phyloP scores from a whole-genome alignment of 1,140 invertebrate genomes.

The Probaryconus sp. region DNA sequence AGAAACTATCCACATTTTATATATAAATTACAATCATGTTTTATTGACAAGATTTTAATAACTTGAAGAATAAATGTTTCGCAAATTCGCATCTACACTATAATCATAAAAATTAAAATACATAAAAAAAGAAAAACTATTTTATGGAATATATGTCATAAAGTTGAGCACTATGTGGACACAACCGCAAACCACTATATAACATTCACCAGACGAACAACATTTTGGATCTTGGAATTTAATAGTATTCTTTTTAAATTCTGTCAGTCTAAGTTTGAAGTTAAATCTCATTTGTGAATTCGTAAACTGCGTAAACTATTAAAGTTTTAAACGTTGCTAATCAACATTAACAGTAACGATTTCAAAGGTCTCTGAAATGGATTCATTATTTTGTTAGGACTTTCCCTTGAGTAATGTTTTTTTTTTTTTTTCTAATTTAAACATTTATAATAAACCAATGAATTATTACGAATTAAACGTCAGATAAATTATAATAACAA shows the following conservation, averaged over 20 bases:
- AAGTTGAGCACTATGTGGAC: constrained; percentile 57
- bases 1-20: constrained; percentile 59
- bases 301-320: too few relatives aligned
- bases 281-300: constrained; percentile 13
- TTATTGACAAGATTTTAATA: constrained; percentile 26
- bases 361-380: too few relatives aligned
- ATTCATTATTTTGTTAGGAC: too few relatives aligned
- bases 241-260: neutral
- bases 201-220: constrained; percentile 33
- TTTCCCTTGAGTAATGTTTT: too few relatives aligned
- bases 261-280: constrained; percentile 12
- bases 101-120: constrained; percentile 49
- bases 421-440: too few relatives aligned
- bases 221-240: too few relatives aligned
- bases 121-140: constrained; percentile 56
- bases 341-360: too few relatives aligned
- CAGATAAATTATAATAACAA: too few relatives aligned
- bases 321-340: too few relatives aligned
- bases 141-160: constrained; percentile 53
- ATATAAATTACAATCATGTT: constrained; percentile 57
- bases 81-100: constrained; percentile 45
- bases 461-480: too few relatives aligned
- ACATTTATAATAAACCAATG: too few relatives aligned
- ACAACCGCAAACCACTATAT: constrained; percentile 50
- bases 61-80: constrained; percentile 40